phyloP scores from a whole-genome alignment of 2,113 vertebrate species.

The Heteronetta atricapilla region DNA sequence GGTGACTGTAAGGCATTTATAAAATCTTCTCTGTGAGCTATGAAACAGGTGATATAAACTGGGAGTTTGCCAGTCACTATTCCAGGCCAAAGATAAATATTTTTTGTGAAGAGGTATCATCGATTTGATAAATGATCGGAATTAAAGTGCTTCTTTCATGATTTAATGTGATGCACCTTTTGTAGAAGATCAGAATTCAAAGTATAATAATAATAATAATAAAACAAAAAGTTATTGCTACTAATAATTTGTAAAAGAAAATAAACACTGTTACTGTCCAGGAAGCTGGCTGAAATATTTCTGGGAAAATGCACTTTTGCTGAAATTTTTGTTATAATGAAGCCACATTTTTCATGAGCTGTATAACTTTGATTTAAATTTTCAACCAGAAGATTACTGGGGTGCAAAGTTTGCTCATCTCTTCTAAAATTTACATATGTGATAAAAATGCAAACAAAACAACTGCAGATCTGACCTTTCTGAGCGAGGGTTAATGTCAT shows the following conservation, averaged over 20 bases:
- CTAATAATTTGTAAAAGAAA: background rate
- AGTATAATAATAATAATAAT: background rate
- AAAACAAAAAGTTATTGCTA: background rate
- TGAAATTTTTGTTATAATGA: background rate
- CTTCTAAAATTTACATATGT: accelerated
- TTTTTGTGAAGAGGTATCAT: background rate
- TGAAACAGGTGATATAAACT: constrained; percentile 28
- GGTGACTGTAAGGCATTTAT: constrained; percentile 31
- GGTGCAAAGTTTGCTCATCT: background rate
- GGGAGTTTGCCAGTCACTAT: constrained; percentile 44
- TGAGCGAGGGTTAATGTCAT: background rate
- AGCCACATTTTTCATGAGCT: background rate
- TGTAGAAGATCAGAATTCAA: background rate
- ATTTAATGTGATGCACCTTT: background rate
- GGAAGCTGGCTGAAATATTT: background rate
- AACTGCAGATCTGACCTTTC: background rate
- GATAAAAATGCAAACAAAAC: background rate
- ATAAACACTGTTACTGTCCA: background rate
- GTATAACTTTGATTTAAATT: background rate
- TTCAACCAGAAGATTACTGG: background rate
- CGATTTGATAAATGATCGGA: background rate
- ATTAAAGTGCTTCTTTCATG: background rate
- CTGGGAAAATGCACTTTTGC: background rate
- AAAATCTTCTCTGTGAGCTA: constrained; percentile 31
- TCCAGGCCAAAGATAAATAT: constrained; percentile 9